Evolutionary conservation across 1,140 invertebrate genomes (phyloP), one percentile per base, ranked within the genome.

Genomic region (Bemisia tabaci): DNA sequence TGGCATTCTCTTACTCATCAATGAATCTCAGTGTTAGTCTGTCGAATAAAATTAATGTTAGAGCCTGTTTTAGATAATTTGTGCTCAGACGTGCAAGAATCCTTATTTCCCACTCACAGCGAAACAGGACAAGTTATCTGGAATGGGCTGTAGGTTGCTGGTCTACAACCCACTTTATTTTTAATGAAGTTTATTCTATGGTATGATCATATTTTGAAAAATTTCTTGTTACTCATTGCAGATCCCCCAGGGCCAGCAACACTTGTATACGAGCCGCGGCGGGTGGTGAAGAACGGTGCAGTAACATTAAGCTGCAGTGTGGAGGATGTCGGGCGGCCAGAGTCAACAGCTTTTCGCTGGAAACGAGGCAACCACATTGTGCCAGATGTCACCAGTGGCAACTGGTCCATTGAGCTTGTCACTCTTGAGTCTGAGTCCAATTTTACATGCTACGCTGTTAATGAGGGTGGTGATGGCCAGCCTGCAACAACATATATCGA

Each of bases 401-500:
- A 87, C 68, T 88, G 87, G 81, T 87, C 84, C 27, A 88, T 94
- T 63, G 84, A 88, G 62, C 86, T 88, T 0, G 89, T 92, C 2
- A 87, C 87, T 24, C 78, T 94, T 33, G 87, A 91, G 74, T 89
- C 88, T 26, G 82, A 88, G 60, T 87, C 89, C 69, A 93, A 92
- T 79, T 94, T 92, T 78, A 90, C 90, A 0, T 95, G 93, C 73
- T 82, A 87, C 66, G 91, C 90, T 0, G 82, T 84, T 72, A 94
- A 92, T 75, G 83, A 86, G 24, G 92, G 89, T 2, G 92, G 92
- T 0, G 83, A 85, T 68, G 90, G 91, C 1, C 82, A 84, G 62
- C 79, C 84, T 11, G 90, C 87, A 2, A 84, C 82, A 22, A 82
- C 85, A 22, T 82, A 82, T 72, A 85, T 95, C 69, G 85, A 92